A percentile compares a stretch with the other conserved stretches of the same genome.
phyloP scores from a whole-genome alignment of 35 echinoderm and acorn worm genomes.

The Anneissia japonica region DNA sequence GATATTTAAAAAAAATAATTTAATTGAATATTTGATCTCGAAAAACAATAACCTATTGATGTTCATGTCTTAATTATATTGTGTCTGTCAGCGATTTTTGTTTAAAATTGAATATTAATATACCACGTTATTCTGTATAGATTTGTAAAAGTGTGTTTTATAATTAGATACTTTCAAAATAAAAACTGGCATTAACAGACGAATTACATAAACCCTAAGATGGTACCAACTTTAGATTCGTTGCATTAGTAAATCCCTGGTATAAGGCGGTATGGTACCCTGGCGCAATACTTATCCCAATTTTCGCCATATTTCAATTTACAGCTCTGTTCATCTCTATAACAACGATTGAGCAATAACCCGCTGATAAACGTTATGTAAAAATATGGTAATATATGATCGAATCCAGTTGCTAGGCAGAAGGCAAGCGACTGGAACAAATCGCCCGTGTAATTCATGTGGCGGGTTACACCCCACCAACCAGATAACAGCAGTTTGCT shows the following conservation, averaged over 20 bases:
- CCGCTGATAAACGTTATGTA: slow-evolving; percentile 59
- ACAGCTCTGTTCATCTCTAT: slow-evolving; percentile 55
- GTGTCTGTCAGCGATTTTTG: too few relatives aligned
- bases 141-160: too few relatives aligned
- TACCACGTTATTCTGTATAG: too few relatives aligned
- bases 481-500: slow-evolving; percentile 62
- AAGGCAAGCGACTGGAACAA: slow-evolving; percentile 55
- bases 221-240: too few relatives aligned
- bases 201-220: too few relatives aligned
- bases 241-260: slow-evolving; percentile 45
- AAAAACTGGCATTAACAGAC: too few relatives aligned
- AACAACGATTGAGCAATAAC: slow-evolving; percentile 39
- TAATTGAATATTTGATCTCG: too few relatives aligned
- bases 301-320: slow-evolving; percentile 51
- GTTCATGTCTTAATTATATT: too few relatives aligned
- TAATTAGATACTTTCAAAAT: too few relatives aligned
- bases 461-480: slow-evolving; percentile 66
- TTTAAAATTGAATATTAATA: too few relatives aligned
- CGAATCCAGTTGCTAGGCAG: slow-evolving; percentile 42
- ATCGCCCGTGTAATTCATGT: slow-evolving; percentile 80
- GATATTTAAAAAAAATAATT: too few relatives aligned
- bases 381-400: slow-evolving; percentile 54
- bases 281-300: slow-evolving; percentile 50
- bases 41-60: too few relatives aligned
- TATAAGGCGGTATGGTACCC: slow-evolving; percentile 53